Base-by-base conservation (phyloP, 2,113 vertebrate species). In the Morphnarchus princeps region DNA sequence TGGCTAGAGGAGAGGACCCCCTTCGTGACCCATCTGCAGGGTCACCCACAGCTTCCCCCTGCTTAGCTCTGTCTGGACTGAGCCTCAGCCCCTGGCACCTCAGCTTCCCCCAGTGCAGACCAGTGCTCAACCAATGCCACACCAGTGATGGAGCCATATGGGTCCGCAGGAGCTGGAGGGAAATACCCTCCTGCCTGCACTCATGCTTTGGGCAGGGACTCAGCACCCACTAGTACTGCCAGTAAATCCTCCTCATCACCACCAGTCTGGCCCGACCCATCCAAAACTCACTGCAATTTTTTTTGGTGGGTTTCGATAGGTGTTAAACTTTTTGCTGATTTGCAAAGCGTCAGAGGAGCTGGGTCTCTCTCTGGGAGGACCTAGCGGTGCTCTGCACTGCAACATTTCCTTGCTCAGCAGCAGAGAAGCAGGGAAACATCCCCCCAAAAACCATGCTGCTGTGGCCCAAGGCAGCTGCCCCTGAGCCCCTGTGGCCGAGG, bases 401-500 rank as follows among this genome's bases (percentile, higher is more conserved):
- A 31, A 10, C 10, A 5, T 36, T 61, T 62, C 24, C 34, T 71
- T 43, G 42, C 52, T 63, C 32, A 61, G 63, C 19, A 66, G 28
- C 2, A 29, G 18, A 54, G 43, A 65, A 78, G 17, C 6, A 16
- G 52, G 36, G 43, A 55, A 50, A n/a, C 21, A 78, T 9, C 10
- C 24, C 38, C 15, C 16, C 4, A 6, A 5, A 5, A 57, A 87
- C 38, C 17, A 32, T 4, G 6, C 11, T 1, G 0, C 55, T 21
- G 47, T 31, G 61, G 22, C 11, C 67, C 52, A 31, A 40, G 34
- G 12, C 47, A 57, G 14, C 59, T 38, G 5, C 9, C 19, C 16
- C 25, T 10, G 38, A 82, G 38, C 3, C 13, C 28, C 17, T 0
- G 0, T 0, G 10, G 31, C 32, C 0, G 5, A 86, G 63, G 57